Base-by-base conservation (phyloP, 2,888 invertebrate genomes). In the Pycnomerus fuliginosus region DNA sequence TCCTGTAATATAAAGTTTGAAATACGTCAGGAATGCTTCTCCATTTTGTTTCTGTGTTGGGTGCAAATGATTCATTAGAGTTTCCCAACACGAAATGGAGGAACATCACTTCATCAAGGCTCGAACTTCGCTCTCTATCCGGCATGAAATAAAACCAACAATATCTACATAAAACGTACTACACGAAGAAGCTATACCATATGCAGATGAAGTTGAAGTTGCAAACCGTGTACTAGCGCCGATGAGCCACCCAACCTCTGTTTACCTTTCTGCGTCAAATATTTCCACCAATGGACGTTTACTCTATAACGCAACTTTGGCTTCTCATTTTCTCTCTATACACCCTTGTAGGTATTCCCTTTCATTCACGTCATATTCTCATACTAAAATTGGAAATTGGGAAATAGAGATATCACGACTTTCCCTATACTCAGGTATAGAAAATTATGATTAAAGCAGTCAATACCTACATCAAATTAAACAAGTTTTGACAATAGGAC, bases 131-230 rank as follows among this genome's bases (percentile, higher is more conserved):
- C 24, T 42, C 20, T 10, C 22, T 25, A 25, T n/a, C 13, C 23
- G 11, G 13, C 16, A 15, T 10, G 10, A 35, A 41, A 43, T 29
- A 23, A 36, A 31, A 23, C n/a, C 30, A 22, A 36, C 35, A 22
- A 44, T 30, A 39, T 44, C 24, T 34, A n/a, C 44, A 39, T 44
- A 39, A 44, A 39, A 10, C 24, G 29, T 16, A 16, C 25, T 29
- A 39, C 31, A 45, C 40, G 40, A 25, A 40, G 46, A 42, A 41
- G 33, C 46, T 28, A 44, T 44, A 52, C 16, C 29, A 35, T 52
- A 54, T 52, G 52, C 48, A 52, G 48, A 52, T 50, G 38, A 44
- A 42, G 50, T 29, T 20, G 29, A 29, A 53, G 51, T 51, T 53
- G 16, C 44, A 53, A 51, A 50, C 34, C 47, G 39, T 51, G 48